Base-by-base conservation (phyloP, 2,797 vertebrate species). In the Leptoclinus maculatus region DNA sequence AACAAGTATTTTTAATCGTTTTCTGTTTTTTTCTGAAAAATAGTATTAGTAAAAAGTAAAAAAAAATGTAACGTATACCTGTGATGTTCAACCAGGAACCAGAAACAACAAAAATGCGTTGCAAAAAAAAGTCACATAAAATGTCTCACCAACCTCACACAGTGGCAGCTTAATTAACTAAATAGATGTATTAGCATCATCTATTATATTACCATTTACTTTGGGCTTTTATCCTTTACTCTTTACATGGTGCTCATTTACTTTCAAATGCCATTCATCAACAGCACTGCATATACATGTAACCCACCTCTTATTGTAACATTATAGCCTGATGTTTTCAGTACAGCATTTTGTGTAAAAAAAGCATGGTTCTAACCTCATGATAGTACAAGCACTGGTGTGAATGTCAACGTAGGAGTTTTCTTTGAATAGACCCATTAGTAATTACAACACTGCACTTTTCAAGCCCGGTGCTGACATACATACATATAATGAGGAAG, bases 361-460 rank as follows among this genome's bases (percentile, higher is more conserved):
- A 58, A 73, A 66, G 19, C 47, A 9, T 6, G 25, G 60, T 64
- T 79, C 71, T 54, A 60, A 81, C 59, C 57, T 59, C 36, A 38
- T 64, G 38, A 66, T 65, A 67, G 5, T 39, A 29, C 41, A 58
- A 47, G 36, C 41, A 60, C 23, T 59, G 49, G 60, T 66, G 57
- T 74, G 78, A 75, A 84, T 62, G 62, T 82, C 83, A 73, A 63
- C 5, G 49, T 72, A 59, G 67, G 67, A 71, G 63, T 66, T 23
- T 41, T 68, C 49, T 74, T 68, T 80, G 63, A 85, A 82, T 74
- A 72, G 56, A 19, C 54, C 47, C 36, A 66, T 78, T 77, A 81
- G 67, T 51, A 72, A 80, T 76, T 60, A 70, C 71, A 63, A 64
- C 19, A 23, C 41, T 38, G 60, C 36, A 59, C 51, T 69, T 74